Conservation (phyloP, 2,888 invertebrate genomes). For the Cheilosia pagana region DNA sequence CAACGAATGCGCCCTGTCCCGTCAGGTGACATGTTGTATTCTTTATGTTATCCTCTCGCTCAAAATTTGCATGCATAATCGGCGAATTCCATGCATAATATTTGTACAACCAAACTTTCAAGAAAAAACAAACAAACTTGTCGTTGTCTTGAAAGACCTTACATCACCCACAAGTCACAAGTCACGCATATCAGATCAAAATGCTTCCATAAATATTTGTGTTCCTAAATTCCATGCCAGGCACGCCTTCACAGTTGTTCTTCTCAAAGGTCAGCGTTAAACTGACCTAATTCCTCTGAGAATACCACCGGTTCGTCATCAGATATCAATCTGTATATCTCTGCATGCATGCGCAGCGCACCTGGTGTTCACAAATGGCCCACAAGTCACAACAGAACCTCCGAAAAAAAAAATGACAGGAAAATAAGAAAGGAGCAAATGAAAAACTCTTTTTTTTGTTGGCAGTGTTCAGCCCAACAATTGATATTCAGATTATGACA, state of each 20-base stretch:
- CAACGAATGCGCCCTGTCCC: not conserved
- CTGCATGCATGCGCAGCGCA: constrained; percentile 56
- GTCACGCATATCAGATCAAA: constrained; percentile 22
- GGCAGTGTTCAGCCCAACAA: not conserved
- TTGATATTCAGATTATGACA: constrained; percentile 69
- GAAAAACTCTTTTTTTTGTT: not conserved
- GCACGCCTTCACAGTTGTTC: constrained; percentile 43
- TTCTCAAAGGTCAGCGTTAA: constrained; percentile 60
- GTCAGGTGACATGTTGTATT: constrained; percentile 27
- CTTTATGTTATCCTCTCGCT: constrained; percentile 16
- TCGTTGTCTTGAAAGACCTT: constrained; percentile 9
- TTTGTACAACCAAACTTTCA: constrained; percentile 36
- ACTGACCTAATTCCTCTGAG: constrained; percentile 57
- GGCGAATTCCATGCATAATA: constrained; percentile 29
- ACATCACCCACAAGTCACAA: constrained; percentile 20
- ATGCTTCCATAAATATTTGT: constrained; percentile 14
- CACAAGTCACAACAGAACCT: constrained; percentile 22
- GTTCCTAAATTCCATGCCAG: constrained; percentile 41
- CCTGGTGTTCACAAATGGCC: constrained; percentile 55
- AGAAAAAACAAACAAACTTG: constrained; percentile 23
- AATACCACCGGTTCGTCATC: constrained; percentile 34
- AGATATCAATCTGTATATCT: constrained; percentile 43
- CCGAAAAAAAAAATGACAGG: constrained; percentile 9
- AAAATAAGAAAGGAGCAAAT: constrained; percentile 11
- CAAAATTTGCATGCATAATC: constrained; percentile 35